phyloP scores from a whole-genome alignment of 2,113 vertebrate genomes.

The Aepyceros melampus region DNA sequence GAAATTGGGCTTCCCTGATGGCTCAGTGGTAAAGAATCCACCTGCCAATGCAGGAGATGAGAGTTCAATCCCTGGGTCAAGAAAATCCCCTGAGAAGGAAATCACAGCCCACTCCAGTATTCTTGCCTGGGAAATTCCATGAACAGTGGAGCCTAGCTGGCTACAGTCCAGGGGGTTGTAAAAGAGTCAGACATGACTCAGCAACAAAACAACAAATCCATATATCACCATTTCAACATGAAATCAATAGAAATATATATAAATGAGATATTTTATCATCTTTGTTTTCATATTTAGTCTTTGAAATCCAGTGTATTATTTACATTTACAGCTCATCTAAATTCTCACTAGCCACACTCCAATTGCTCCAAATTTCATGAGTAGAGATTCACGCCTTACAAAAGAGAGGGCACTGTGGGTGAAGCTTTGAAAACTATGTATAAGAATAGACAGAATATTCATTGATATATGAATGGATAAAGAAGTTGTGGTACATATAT shows the following conservation, averaged over 20 bases:
- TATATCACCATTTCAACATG: not conserved
- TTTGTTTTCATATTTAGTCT: not conserved
- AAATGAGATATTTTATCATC: not conserved
- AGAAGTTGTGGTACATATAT: not conserved
- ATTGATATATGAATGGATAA: not conserved
- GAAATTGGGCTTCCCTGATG: not conserved
- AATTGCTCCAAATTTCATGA: not conserved
- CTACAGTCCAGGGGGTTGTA: not conserved
- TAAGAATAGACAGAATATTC: not conserved
- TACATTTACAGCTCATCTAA: not conserved
- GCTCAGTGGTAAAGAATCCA: not conserved
- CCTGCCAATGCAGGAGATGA: not conserved
- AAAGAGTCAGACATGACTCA: not conserved
- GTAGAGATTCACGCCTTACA: fast-evolving
- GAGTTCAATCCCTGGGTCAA: not conserved
- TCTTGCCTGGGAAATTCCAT: not conserved
- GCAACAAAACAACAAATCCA: not conserved
- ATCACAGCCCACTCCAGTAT: not conserved
- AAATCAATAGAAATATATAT: not conserved
- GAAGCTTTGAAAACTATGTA: not conserved
- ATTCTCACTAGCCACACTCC: not conserved
- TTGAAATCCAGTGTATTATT: not conserved
- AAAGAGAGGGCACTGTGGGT: not conserved
- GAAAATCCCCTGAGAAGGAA: not conserved
- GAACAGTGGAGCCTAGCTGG: not conserved